phyloP scores from a whole-genome alignment of 2,113 vertebrate genomes.

The Cyprinodon variegatus region DNA sequence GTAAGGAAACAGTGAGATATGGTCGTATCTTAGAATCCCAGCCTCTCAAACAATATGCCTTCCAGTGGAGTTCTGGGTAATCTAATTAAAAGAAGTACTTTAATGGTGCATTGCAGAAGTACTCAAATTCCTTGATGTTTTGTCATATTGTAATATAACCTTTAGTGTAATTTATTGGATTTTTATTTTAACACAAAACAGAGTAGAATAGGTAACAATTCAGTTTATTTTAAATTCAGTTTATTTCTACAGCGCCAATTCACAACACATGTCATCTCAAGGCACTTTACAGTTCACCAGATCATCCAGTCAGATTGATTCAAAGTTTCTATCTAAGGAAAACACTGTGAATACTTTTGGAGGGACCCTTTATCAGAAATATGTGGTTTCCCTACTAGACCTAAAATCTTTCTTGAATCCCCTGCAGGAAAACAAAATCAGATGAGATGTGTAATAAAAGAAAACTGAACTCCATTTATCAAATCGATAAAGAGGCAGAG shows the following conservation, averaged over 20 bases:
- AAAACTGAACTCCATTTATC: neutral
- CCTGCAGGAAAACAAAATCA: neutral
- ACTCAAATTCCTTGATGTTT: neutral
- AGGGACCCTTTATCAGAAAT: too few relatives aligned
- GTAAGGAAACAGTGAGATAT: slow-evolving; percentile 10
- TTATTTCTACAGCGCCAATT: too few relatives aligned
- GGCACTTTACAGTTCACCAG: too few relatives aligned
- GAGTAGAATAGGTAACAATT: too few relatives aligned
- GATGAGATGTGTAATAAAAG: neutral
- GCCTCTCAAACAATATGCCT: neutral
- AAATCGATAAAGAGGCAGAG: neutral
- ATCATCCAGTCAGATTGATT: too few relatives aligned
- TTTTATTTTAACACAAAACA: too few relatives aligned
- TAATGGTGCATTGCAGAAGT: neutral
- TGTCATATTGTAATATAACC: neutral
- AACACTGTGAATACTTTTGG: too few relatives aligned
- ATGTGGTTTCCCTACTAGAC: neutral
- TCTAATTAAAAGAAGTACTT: slow-evolving; percentile 1
- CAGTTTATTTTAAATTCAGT: too few relatives aligned
- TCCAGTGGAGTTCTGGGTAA: slow-evolving; percentile 6
- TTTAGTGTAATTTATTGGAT: too few relatives aligned
- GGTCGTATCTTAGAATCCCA: slow-evolving; percentile 22
- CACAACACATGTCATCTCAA: too few relatives aligned
- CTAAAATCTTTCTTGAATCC: neutral
- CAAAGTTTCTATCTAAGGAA: too few relatives aligned